phyloP scores from a whole-genome alignment of 1,140 invertebrate species.

The Heliothis virescens region DNA sequence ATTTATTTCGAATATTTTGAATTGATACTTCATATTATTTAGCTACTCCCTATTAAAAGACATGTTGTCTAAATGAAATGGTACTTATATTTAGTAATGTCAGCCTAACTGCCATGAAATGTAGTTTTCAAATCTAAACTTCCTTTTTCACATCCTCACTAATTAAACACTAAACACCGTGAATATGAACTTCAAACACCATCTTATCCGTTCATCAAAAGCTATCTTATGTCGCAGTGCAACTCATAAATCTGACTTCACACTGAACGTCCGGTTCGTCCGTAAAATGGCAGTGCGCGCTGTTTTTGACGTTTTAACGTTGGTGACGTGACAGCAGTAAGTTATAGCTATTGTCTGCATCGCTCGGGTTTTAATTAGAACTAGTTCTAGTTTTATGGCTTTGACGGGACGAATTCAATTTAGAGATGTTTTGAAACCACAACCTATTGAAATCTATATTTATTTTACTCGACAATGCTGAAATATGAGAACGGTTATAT shows the following conservation, averaged over 20 bases:
- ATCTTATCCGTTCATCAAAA: conserved; percentile 32
- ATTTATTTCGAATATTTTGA: no score
- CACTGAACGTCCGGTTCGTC: conserved; percentile 47
- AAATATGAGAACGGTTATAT: no score
- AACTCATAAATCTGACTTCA: conserved; percentile 55
- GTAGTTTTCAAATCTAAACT: no score
- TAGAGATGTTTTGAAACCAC: neutral
- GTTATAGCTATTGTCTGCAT: conserved; percentile 41
- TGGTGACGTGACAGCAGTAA: conserved; percentile 7
- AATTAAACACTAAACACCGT: conserved; percentile 13
- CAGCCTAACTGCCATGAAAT: no score
- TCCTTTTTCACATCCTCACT: no score
- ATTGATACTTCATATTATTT: no score
- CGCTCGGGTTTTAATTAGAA: conserved; percentile 32
- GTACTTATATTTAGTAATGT: no score
- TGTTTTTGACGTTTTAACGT: conserved; percentile 47
- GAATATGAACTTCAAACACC: conserved; percentile 3
- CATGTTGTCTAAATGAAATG: no score
- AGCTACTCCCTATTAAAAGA: no score
- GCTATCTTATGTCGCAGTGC: conserved; percentile 48
- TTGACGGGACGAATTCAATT: conserved; percentile 33
- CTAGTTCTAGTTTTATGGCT: conserved; percentile 16
- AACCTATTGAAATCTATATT: no score
- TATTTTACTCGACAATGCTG: no score
- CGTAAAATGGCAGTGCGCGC: conserved; percentile 31